phyloP scores from a whole-genome alignment of 2,797 vertebrate species.

The Etheostoma perlongum region DNA sequence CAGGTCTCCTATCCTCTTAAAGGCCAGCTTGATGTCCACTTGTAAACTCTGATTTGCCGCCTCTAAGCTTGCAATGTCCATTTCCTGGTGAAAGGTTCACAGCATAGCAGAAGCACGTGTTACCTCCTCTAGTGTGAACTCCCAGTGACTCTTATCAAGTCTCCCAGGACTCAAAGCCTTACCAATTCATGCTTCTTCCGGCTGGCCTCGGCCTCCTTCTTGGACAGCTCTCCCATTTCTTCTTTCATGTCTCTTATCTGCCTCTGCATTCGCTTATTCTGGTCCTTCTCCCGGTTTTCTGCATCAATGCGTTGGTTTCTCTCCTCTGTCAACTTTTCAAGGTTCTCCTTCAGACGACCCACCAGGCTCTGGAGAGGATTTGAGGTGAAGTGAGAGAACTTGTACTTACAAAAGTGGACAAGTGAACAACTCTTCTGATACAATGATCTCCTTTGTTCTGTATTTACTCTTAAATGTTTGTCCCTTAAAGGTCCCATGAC shows the following conservation, averaged over 20 bases:
- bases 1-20: slow-evolving; percentile 98
- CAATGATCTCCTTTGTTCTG: background rate
- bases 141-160: slow-evolving; percentile 23
- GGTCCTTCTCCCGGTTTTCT: slow-evolving; percentile 96
- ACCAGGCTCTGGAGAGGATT: slow-evolving; percentile 85
- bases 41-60: slow-evolving; percentile 99
- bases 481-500: background rate
- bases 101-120: slow-evolving; percentile 68
- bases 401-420: slow-evolving; percentile 8
- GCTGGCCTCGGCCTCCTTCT: slow-evolving; percentile 95
- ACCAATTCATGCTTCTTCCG: slow-evolving; percentile 99
- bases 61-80: slow-evolving; percentile 98
- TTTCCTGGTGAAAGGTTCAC: slow-evolving; percentile 88
- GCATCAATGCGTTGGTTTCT: slow-evolving; percentile 88
- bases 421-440: background rate
- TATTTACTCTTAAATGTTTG: background rate
- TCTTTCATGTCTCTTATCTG: slow-evolving; percentile 96
- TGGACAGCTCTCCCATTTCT: slow-evolving; percentile 94
- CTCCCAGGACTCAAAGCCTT: slow-evolving; percentile 50
- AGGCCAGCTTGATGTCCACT: slow-evolving; percentile 96
- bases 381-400: slow-evolving; percentile 11
- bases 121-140: slow-evolving; percentile 35
- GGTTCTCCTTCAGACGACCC: slow-evolving; percentile 94
- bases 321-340: slow-evolving; percentile 97
- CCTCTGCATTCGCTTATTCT: slow-evolving; percentile 95